A percentile compares a stretch with the other conserved stretches of the same genome.
These are phyloP conservation scores for Apostichopus californicus DNA, from an alignment of 35 echinoderm and acorn worm genomes.

Conservation along the genomic window DNA sequence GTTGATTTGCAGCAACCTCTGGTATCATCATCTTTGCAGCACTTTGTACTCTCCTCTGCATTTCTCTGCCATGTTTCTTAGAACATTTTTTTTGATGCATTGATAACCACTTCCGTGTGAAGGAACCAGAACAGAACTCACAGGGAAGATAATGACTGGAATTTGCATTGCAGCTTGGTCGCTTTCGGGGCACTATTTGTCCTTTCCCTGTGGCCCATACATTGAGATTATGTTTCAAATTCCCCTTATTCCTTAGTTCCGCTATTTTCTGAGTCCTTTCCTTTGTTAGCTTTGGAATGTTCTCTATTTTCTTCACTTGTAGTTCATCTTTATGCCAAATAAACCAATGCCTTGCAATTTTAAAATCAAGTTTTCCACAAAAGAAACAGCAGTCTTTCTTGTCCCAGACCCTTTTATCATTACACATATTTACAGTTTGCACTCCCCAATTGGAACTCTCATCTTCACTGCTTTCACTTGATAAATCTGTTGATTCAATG, in stretches of 20 bases:
- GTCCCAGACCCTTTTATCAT: no score
- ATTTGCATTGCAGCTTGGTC: not conserved
- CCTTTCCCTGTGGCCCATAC: constrained; percentile 21
- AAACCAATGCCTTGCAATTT: not conserved
- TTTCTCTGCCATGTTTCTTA: no score
- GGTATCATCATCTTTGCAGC: no score
- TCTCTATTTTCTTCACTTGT: not conserved
- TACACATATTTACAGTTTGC: no score
- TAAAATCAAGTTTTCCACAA: not conserved
- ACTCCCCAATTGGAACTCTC: no score
- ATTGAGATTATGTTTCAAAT: constrained; percentile 4
- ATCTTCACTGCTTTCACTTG: no score
- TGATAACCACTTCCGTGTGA: not conserved
- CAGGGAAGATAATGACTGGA: constrained; percentile 17
- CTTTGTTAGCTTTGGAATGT: not conserved
- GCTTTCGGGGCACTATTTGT: not conserved
- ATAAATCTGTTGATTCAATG: no score
- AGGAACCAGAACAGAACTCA: constrained; percentile 20
- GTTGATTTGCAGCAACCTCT: no score
- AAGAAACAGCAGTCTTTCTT: not conserved
- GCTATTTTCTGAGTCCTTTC: no score
- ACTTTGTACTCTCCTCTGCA: no score
- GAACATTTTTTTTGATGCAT: no score
- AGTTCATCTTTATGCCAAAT: constrained; percentile 16
- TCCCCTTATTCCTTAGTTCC: constrained; percentile 24